Evolutionary conservation across 2,113 vertebrate genomes (phyloP).

Genomic region (Urocynchramus pylzowi): DNA sequence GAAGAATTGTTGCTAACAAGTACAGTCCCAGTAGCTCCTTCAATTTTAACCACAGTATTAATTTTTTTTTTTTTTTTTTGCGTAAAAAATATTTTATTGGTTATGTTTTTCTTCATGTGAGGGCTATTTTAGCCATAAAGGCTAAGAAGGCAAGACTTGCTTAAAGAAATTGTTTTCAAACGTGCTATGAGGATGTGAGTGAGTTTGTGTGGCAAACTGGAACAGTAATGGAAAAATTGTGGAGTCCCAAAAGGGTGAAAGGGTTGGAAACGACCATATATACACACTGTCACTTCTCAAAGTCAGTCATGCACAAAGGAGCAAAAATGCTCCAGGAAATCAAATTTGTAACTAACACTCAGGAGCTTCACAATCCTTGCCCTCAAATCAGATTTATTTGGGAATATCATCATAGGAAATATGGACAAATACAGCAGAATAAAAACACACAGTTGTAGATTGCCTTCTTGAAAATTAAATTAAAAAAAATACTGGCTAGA

Average conservation of each 20-base stretch:
- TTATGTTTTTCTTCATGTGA: not conserved
- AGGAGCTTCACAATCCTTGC: conserved; percentile 44
- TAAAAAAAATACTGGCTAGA: conserved; percentile 55
- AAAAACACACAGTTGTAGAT: conserved; percentile 54
- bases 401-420: conserved; percentile 68
- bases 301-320: not conserved
- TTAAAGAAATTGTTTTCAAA: not conserved
- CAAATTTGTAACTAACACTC: conserved; percentile 30
- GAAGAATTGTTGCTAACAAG: not conserved
- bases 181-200: not conserved
- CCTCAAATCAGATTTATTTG: conserved; percentile 76
- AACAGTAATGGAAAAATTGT: not conserved
- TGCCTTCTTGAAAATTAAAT: conserved; percentile 64
- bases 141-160: not conserved
- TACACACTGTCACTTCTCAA: not conserved
- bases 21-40: not conserved
- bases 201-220: not conserved
- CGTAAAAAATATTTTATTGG: not conserved
- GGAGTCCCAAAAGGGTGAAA: not conserved
- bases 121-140: not conserved
- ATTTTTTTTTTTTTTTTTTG: rapidly evolving
- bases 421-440: conserved; percentile 70
- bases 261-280: not conserved
- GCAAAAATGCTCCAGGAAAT: not conserved
- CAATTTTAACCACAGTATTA: not conserved